A percentile compares a stretch with the other conserved stretches of the same genome.
These are phyloP conservation scores for Paelopatides confundens DNA, from an alignment of 53 echinoderm and acorn worm genomes.

Conservation along the genomic window DNA sequence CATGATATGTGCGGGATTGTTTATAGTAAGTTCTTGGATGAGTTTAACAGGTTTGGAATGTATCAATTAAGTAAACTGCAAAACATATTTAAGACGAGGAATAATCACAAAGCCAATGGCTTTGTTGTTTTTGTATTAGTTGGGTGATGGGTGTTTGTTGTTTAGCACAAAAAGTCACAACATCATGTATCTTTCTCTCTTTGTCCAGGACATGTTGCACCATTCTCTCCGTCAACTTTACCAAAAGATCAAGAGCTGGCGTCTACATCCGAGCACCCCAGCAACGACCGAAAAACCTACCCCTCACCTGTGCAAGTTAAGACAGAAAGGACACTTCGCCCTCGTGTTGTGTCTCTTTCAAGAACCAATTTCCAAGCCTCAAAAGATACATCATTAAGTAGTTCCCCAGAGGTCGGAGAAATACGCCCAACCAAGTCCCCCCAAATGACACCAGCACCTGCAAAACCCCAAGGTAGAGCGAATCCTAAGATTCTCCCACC, in stretches of 20 bases:
- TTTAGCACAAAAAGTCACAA: neutral
- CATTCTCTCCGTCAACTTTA: neutral
- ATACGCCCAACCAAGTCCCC: neutral
- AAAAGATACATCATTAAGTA: too few species aligned
- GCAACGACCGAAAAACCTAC: neutral
- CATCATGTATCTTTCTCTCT: constrained; percentile 21
- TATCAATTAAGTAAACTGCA: too few species aligned
- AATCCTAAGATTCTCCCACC: neutral
- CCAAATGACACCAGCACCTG: neutral
- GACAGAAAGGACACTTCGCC: neutral
- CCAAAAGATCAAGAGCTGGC: neutral
- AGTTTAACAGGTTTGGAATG: too few species aligned
- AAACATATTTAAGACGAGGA: too few species aligned
- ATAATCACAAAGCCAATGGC: too few species aligned
- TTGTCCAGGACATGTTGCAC: constrained; percentile 2
- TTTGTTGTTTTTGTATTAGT: too few species aligned
- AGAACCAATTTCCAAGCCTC: neutral
- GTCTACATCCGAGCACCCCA: neutral
- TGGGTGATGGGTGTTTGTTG: too few species aligned
- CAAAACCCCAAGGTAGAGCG: neutral
- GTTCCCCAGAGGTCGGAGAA: neutral
- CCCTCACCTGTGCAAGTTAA: neutral
- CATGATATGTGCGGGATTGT: too few species aligned
- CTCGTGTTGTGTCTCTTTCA: neutral
- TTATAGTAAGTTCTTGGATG: too few species aligned